Percentiles rank a stretch among this genome's conserved stretches.
These are phyloP conservation scores for Trichechus manatus DNA, from an alignment of 2,113 vertebrate genomes.

Conservation along the genomic window DNA sequence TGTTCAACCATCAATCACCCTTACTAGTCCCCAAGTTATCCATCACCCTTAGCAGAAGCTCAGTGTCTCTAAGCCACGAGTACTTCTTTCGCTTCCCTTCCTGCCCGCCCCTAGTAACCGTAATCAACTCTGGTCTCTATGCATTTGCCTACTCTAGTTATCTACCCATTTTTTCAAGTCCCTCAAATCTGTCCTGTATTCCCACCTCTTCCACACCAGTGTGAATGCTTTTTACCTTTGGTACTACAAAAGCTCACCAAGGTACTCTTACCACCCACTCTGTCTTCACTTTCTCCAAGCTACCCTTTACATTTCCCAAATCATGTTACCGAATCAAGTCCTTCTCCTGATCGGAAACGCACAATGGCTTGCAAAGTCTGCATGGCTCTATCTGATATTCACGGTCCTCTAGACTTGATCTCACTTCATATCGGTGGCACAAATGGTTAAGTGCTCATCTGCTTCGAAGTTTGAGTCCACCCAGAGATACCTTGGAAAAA, in stretches of 20 bases:
- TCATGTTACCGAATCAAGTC: background rate
- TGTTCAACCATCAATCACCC: too few relatives aligned
- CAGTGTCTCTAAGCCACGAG: background rate
- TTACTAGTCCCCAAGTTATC: too few relatives aligned
- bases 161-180: background rate
- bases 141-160: background rate
- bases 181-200: background rate
- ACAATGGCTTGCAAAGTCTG: conserved; percentile 6
- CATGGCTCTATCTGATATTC: background rate
- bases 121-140: background rate
- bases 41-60: too few relatives aligned
- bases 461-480: background rate
- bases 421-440: background rate
- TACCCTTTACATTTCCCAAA: background rate
- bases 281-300: background rate
- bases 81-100: too few relatives aligned
- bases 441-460: background rate
- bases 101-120: too few relatives aligned
- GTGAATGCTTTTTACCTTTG: background rate
- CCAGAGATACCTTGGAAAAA: background rate
- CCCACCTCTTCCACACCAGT: background rate
- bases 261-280: background rate
- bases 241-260: background rate
- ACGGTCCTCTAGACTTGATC: background rate
- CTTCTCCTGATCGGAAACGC: background rate